Evolutionary conservation across 1,140 invertebrate species (phyloP), one percentile per base, ranked within the genome.

Genomic region (Lepidurus packardi): DNA sequence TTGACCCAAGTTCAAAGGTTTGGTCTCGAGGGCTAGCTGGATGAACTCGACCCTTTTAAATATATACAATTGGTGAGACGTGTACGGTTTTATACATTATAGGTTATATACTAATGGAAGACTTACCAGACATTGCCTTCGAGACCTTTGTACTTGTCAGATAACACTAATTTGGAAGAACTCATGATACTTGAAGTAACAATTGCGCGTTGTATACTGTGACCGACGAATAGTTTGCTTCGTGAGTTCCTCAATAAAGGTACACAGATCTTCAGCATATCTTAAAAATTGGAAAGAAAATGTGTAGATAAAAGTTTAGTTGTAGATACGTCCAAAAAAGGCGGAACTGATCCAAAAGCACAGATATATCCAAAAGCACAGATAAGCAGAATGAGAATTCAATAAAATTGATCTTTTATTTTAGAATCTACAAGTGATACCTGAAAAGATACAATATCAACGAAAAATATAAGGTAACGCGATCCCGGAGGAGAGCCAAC

Each of bases 1-100:
- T 89, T 99, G 97, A 0, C 98, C 98, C 45, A 99, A 88, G 86
- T 99, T 99, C 11, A 97, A 84, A 1, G 97, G 95, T 82, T 98
- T 95, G 82, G 95, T 89, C 81, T 98, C 90, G 73, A 90, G 83
- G 34, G 94, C 94, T 73, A 99, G 84, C 79, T 92, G 90, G 79
- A 94, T 95, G 84, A 98, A 98, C 86, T 99, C 97, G 41, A 97
- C 94, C 97, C 96, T 98, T 65, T 45, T 77, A 34, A 24, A 79
- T 21, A 76, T 11, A 76, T n/a, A 44, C 42, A 73, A 53, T 41
- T 75, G 42, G 34, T 44, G 24, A 75, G 34, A n/a, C n/a, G n/a
- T 42, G 34, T 8, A 78, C 7, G 6, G 16, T 53, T 24, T 42
- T 24, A 13, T 53, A n/a, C 9, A n/a, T 3, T 9, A 13, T 53